phyloP scores from a whole-genome alignment of 2,888 invertebrate genomes.

The Odontothrips loti region DNA sequence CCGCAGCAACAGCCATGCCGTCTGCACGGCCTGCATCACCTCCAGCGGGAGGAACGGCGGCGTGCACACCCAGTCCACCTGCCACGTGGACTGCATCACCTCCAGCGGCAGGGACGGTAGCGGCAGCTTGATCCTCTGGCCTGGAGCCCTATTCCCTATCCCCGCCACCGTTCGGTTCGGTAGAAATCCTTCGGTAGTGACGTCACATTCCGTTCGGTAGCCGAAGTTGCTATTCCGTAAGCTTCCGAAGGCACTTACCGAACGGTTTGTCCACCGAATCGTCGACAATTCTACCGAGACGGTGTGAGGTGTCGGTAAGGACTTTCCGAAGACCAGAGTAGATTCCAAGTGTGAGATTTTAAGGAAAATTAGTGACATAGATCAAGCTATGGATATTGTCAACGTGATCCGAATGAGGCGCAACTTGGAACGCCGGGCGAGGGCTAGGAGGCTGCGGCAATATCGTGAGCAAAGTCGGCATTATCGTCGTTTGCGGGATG shows the following conservation, averaged over 20 bases:
- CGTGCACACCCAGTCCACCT: no score
- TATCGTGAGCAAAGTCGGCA: conserved; percentile 8
- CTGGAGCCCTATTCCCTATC: conserved; percentile 18
- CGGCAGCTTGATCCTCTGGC: no score
- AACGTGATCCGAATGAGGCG: conserved; percentile 6
- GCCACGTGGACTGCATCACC: no score
- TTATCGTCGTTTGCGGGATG: conserved; percentile 18
- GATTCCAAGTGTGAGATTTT: not conserved
- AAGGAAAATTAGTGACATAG: not conserved
- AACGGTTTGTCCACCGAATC: conserved; percentile 15
- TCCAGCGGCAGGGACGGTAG: no score
- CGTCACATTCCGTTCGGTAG: conserved; percentile 13
- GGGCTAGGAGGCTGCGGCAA: conserved; percentile 10
- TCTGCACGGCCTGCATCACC: no score
- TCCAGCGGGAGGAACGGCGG: no score
- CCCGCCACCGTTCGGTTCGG: conserved; percentile 15
- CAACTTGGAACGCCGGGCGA: not conserved
- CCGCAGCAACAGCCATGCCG: no score
- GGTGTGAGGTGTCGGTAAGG: conserved; percentile 1
- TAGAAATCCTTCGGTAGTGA: conserved; percentile 11
- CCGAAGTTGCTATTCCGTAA: conserved; percentile 1
- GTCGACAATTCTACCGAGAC: conserved; percentile 3
- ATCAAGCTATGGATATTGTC: not conserved
- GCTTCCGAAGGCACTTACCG: conserved; percentile 4
- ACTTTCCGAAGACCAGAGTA: not conserved